Percentiles rank a stretch among this genome's conserved stretches.
phyloP scores from a whole-genome alignment of 2,113 vertebrate genomes.

The Xenotilapia flavipinnis region DNA sequence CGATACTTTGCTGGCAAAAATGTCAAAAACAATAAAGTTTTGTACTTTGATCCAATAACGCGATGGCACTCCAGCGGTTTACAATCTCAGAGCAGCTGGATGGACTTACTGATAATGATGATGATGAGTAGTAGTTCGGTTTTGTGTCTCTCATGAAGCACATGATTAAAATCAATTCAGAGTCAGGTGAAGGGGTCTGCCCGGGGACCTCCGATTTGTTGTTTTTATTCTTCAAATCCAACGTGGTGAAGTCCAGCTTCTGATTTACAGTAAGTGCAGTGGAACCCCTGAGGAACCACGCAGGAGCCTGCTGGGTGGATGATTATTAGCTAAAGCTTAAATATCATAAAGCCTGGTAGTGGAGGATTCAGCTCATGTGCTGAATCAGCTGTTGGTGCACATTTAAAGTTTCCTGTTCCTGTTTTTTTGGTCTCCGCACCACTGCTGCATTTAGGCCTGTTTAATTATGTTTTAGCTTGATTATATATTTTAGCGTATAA shows the following conservation, averaged over 20 bases:
- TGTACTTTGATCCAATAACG: not conserved
- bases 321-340: not conserved
- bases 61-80: not conserved
- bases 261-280: not conserved
- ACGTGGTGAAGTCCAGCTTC: not conserved
- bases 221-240: not conserved
- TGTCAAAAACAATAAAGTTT: not conserved
- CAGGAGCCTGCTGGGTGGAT: not conserved
- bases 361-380: not conserved
- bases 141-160: not conserved
- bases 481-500: not conserved
- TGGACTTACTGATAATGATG: not conserved
- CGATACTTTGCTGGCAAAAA: not conserved
- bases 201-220: not conserved
- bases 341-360: not conserved
- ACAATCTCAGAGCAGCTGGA: not conserved
- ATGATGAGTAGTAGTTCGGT: rapidly evolving
- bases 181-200: not conserved
- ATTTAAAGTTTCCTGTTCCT: not conserved
- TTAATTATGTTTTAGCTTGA: not conserved
- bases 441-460: not conserved
- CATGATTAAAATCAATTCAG: not conserved
- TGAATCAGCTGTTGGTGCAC: not conserved
- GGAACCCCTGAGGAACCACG: not conserved
- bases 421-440: not conserved